Evolutionary conservation across 2,888 invertebrate species (phyloP).

Genomic region (Eurytoma adleriae): DNA sequence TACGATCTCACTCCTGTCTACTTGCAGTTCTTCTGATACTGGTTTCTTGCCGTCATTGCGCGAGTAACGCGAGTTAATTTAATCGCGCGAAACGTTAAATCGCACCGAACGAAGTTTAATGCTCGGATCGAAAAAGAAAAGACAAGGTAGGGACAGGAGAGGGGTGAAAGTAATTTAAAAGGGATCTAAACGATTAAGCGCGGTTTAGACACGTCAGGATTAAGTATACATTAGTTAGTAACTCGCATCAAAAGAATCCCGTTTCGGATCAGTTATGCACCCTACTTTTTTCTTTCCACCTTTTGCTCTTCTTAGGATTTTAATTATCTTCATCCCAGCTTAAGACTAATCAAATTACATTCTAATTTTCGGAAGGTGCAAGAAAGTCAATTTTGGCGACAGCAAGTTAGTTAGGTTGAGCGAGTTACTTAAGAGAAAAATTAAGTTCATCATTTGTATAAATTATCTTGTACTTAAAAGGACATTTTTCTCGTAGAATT

Average conservation of each 20-base stretch:
- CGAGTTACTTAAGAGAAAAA: no score
- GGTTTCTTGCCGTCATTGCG: not conserved
- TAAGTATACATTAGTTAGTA: constrained; percentile 15
- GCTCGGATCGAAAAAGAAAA: not conserved
- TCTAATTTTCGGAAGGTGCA: constrained; percentile 21
- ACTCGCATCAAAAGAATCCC: constrained; percentile 34
- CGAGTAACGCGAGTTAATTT: not conserved
- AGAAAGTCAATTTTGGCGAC: not conserved
- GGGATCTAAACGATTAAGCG: constrained; percentile 24
- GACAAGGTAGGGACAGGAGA: not conserved
- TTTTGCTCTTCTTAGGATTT: constrained; percentile 4
- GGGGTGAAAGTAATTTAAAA: constrained; percentile 35
- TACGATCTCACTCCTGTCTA: no score
- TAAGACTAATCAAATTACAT: constrained; percentile 30
- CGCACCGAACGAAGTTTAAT: not conserved
- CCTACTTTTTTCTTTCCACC: not conserved
- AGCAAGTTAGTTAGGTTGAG: no score
- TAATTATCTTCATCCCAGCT: constrained; percentile 1
- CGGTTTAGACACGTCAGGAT: not conserved
- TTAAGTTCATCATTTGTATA: not conserved
- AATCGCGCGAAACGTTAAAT: not conserved
- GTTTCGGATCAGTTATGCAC: constrained; percentile 1
- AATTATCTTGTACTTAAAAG: not conserved
- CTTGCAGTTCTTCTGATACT: not conserved
- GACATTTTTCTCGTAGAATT: not conserved